Evolutionary conservation across 2,888 invertebrate species (phyloP).

Genomic region (Anoplius nigerrimus): DNA sequence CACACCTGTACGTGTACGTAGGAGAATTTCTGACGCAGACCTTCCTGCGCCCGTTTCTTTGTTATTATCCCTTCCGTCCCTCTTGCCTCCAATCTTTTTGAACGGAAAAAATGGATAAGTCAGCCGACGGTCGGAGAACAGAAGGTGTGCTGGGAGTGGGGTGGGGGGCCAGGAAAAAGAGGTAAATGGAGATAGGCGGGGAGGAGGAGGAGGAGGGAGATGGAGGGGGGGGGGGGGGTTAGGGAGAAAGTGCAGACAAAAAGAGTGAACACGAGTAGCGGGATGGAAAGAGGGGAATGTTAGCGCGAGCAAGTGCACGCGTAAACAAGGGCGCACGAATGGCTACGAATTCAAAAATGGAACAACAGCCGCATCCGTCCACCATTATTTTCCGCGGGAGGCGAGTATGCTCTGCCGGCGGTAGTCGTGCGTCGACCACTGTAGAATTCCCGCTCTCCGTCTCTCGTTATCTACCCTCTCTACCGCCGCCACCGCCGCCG

Average conservation of each 20-base stretch:
- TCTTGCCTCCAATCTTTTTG: too few relatives aligned
- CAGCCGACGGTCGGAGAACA: constrained; percentile 2
- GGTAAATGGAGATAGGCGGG: not conserved
- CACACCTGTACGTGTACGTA: constrained; percentile 16
- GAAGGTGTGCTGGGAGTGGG: constrained; percentile 4
- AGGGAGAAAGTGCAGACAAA: not conserved
- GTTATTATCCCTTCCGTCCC: too few relatives aligned
- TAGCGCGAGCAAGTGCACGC: constrained; percentile 15
- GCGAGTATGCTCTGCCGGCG: constrained; percentile 37
- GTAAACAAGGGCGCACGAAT: constrained; percentile 52
- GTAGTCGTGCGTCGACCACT: constrained; percentile 32
- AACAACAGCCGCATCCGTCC: constrained; percentile 64
- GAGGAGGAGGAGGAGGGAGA: not conserved
- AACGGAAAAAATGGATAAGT: too few relatives aligned
- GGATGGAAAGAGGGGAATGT: not conserved
- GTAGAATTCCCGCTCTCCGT: constrained; percentile 31
- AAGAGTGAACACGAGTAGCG: not conserved
- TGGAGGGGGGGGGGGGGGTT: not conserved
- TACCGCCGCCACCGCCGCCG: not conserved
- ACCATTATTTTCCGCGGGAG: constrained; percentile 63
- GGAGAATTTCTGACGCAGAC: constrained; percentile 1
- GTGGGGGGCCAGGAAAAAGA: not conserved
- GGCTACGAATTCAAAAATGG: constrained; percentile 59
- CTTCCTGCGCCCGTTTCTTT: constrained; percentile 15
- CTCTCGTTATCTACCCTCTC: constrained; percentile 11